Base-by-base conservation (phyloP, 2,113 vertebrate species). In the Naja naja region DNA sequence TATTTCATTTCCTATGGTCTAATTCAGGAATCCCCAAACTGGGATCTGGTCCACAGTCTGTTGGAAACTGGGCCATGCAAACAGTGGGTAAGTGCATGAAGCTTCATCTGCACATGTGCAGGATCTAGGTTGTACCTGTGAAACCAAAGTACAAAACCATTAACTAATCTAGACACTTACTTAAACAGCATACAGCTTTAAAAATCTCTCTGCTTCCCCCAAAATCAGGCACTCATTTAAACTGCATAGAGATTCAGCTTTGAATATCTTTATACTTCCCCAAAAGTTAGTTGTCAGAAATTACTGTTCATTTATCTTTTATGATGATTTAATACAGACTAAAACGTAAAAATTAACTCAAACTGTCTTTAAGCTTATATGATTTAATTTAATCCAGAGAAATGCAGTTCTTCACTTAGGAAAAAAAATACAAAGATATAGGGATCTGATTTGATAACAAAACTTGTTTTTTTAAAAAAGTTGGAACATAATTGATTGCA, bases 161-260 rank as follows among this genome's bases (percentile, higher is more conserved):
- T 91, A 95, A 89, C 54, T 94, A 94, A 90, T 64, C 6, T 89
- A 95, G 3, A 64, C 1, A 91, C 91, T 94, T 91, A 89, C 53
- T 53, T 92, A 94, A 86, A 30, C 64, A 97, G 87, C 90, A 93
- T 89, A 89, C 49, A 87, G 22, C 27, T 2, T 89, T 85, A 47
- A 93, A 87, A 52, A 93, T n/a, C 22, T 53, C 91, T 94, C n/a
- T 91, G 23, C 49, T 91, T 93, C 93, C 85, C 64, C 49, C 86
- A 87, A 92, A 93, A 91, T 2, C 90, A 95, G 5, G 1, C 0
- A 92, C 87, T 94, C 92, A 89, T 54, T 53, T 92, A 94, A 86
- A 30, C 86, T 97, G 87, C 90, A 93, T 88, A 89, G 86, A 93
- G 16, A 56, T 93, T 92, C 49, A 88, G 18, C 23, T 2, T 89